Evolutionary conservation across 2,888 invertebrate species (phyloP).

Genomic region (Cephalotes varians): DNA sequence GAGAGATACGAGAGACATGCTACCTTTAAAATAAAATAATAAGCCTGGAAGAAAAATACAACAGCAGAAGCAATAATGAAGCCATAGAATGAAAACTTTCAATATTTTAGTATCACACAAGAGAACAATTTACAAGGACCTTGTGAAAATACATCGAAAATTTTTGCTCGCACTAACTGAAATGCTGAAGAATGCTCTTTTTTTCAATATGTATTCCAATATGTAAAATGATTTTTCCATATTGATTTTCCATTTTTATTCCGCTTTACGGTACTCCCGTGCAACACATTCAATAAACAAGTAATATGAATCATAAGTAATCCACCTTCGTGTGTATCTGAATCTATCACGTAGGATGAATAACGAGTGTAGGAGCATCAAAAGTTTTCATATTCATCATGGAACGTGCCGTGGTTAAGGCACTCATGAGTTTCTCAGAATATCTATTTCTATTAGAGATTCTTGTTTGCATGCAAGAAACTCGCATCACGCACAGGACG

Average conservation of each 20-base stretch:
- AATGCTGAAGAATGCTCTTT: background rate
- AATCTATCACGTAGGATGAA: slow-evolving; percentile 38
- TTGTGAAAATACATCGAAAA: background rate
- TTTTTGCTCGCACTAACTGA: background rate
- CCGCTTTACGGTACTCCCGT: background rate
- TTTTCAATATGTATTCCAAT: background rate
- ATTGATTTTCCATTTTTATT: background rate
- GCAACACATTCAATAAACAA: background rate
- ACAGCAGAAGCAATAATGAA: background rate
- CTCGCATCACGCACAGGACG: slow-evolving; percentile 28
- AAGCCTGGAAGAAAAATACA: background rate
- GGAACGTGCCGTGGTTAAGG: slow-evolving; percentile 8
- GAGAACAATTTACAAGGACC: background rate
- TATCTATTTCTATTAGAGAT: slow-evolving; percentile 55
- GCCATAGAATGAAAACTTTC: background rate
- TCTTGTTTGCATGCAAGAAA: slow-evolving; percentile 61
- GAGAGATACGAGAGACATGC: background rate
- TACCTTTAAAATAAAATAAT: background rate
- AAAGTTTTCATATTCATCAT: slow-evolving; percentile 35
- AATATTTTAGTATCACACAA: background rate
- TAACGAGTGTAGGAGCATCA: slow-evolving; percentile 32
- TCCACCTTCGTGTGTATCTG: background rate
- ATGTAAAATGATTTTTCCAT: background rate
- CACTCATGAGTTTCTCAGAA: slow-evolving; percentile 27
- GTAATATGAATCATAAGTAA: slow-evolving; percentile 20